Percentiles rank a stretch among this genome's conserved stretches.
Evolutionary conservation across 2,888 invertebrate species (phyloP).

Genomic region (Eupithecia centaureata): DNA sequence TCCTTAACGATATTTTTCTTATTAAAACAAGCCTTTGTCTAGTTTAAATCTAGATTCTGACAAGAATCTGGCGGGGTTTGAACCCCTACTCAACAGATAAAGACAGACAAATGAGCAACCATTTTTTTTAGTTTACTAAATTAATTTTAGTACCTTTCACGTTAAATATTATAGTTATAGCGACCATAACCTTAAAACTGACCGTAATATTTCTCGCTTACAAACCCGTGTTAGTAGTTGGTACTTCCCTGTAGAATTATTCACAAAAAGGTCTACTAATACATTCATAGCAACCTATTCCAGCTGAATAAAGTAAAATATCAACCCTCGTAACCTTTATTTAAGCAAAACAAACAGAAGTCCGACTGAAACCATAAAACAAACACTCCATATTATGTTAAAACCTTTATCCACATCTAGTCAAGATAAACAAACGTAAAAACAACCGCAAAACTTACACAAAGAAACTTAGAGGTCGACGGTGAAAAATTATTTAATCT

Average conservation of each 20-base stretch:
- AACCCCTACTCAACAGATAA: background rate
- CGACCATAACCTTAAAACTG: background rate
- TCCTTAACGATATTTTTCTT: background rate
- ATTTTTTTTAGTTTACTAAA: background rate
- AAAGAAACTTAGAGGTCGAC: constrained; percentile 26
- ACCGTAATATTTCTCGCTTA: background rate
- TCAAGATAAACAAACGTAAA: constrained; percentile 29
- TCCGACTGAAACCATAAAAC: constrained; percentile 24
- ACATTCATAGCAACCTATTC: constrained; percentile 14
- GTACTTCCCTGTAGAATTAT: background rate
- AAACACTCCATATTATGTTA: constrained; percentile 30
- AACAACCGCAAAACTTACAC: constrained; percentile 20
- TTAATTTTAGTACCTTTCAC: background rate
- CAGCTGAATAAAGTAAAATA: constrained; percentile 17
- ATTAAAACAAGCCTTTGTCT: background rate
- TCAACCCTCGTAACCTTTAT: constrained; percentile 19
- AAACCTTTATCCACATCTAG: constrained; percentile 32
- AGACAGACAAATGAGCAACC: background rate
- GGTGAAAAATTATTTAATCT: constrained; percentile 29
- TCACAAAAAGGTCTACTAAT: constrained; percentile 12
- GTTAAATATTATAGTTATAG: background rate
- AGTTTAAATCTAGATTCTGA: background rate
- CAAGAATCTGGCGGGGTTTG: background rate
- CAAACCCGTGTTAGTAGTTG: background rate
- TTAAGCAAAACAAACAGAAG: constrained; percentile 26